Percentiles rank a stretch among this genome's conserved stretches.
Evolutionary conservation across 2,888 invertebrate species (phyloP).

Genomic region (Pseudanteris insignis): DNA sequence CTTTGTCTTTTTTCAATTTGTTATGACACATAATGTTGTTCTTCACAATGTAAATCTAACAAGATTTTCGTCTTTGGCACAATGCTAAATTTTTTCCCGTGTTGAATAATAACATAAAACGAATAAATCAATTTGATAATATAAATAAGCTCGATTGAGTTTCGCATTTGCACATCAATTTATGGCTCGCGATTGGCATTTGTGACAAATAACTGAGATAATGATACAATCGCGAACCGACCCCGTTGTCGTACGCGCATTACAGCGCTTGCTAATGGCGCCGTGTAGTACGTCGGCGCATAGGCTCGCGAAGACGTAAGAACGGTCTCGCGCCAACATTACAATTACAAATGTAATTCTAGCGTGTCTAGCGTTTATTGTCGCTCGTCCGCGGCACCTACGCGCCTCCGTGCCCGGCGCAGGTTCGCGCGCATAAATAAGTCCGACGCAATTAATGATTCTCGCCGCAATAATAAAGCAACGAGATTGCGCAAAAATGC

Average conservation of each 20-base stretch:
- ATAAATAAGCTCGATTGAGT: too few species aligned
- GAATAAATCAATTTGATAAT: too few species aligned
- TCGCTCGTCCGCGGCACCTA: slow-evolving; percentile 29
- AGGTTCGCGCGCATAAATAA: slow-evolving; percentile 18
- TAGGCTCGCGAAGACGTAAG: slow-evolving; percentile 8
- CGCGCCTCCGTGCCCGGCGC: slow-evolving; percentile 20
- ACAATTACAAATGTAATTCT: slow-evolving; percentile 35
- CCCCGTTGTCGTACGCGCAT: slow-evolving; percentile 14
- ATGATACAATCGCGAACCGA: slow-evolving; percentile 11
- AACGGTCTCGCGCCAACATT: slow-evolving; percentile 15
- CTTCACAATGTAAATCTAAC: too few species aligned
- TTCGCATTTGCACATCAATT: too few species aligned
- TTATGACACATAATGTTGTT: too few species aligned
- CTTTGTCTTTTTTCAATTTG: too few species aligned
- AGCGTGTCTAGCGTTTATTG: slow-evolving; percentile 31
- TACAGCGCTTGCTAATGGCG: slow-evolving; percentile 16
- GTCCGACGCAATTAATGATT: slow-evolving; percentile 28
- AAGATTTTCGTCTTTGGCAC: too few species aligned
- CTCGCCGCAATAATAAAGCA: slow-evolving; percentile 25
- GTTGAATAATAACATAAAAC: too few species aligned
- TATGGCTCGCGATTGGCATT: slow-evolving; percentile 12
- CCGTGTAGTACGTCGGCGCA: slow-evolving; percentile 4
- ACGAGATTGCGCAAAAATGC: slow-evolving; percentile 19
- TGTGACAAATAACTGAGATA: slow-evolving; percentile 22
- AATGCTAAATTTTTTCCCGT: too few species aligned